Evolutionary conservation across 2,797 vertebrate genomes (phyloP), one percentile per base, ranked within the genome.

Genomic region (Gymnopithys bicolor): DNA sequence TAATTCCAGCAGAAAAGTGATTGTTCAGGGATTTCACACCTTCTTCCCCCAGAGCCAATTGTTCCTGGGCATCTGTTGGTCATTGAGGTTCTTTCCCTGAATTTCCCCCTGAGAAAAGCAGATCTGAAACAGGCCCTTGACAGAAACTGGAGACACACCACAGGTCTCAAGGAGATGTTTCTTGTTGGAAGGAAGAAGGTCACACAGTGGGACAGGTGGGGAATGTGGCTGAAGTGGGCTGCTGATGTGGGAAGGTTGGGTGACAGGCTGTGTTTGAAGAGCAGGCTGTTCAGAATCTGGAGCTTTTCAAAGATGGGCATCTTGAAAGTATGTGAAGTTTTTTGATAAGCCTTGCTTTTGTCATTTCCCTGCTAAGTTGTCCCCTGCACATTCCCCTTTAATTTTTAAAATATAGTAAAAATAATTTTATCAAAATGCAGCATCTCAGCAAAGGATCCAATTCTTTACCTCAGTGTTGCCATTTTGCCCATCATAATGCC

Each of bases 191-290:
- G 5, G 21, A 73, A 89, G 16, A 12, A 74, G 11, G 5, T 77
- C 4, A 8, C 16, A 12, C n/a, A 16, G 32, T 37, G 14, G 30
- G 19, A 13, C 0, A 0, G 9, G 8, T 33, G 7, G 5, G 59
- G 11, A 68, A 3, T 35, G 21, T 3, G 13, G 19, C n/a, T 89
- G 43, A 89, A 73, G 8, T 5, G 15, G 22, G 48, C 11, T 60
- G 22, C 41, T 45, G 48, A 5, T 69, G 8, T 28, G 48, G 27
- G 18, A 69, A 58, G 35, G 6, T 4, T 53, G 11, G 1, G 9
- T 76, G 48, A 16, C 11, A 73, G 35, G 15, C n/a, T 66, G 9
- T 73, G 5, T 68, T 69, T 76, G 33, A 89, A 51, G 15, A 91
- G 3, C 16, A 84, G 19, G 8, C 14, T 13, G 14, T 30, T 10